Conservation (phyloP, 2,113 vertebrate genomes). For the Vanacampus margaritifer region DNA sequence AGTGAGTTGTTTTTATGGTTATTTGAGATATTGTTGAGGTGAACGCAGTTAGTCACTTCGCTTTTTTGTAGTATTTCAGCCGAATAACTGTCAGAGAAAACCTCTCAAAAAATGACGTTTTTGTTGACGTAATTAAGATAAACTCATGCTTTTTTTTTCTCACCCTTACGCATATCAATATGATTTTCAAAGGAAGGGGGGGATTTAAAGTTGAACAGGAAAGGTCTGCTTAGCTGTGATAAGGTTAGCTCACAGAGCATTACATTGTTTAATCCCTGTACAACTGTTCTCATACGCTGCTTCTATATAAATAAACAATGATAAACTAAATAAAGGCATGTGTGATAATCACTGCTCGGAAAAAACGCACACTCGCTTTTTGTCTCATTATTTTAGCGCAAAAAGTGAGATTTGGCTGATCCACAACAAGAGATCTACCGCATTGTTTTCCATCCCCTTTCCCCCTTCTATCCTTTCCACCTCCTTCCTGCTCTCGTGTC, state of each 20-base stretch:
- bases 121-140: not conserved
- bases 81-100: no score
- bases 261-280: not conserved
- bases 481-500: slow-evolving; percentile 27
- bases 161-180: not conserved
- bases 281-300: not conserved
- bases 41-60: no score
- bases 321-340: not conserved
- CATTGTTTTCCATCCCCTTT: not conserved
- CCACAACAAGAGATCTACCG: slow-evolving; percentile 17
- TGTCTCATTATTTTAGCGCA: not conserved
- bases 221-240: not conserved
- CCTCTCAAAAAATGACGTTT: no score
- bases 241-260: not conserved
- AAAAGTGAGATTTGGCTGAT: slow-evolving; percentile 23
- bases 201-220: not conserved
- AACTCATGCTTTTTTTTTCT: not conserved
- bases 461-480: not conserved
- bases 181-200: not conserved
- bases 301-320: not conserved
- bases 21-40: not conserved
- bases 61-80: no score
- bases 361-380: not conserved
- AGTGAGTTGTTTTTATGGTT: not conserved
- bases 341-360: not conserved